Percentiles rank a stretch among this genome's conserved stretches.
Conservation (phyloP, 2,113 vertebrate species). For the Callopanchax toddi region DNA sequence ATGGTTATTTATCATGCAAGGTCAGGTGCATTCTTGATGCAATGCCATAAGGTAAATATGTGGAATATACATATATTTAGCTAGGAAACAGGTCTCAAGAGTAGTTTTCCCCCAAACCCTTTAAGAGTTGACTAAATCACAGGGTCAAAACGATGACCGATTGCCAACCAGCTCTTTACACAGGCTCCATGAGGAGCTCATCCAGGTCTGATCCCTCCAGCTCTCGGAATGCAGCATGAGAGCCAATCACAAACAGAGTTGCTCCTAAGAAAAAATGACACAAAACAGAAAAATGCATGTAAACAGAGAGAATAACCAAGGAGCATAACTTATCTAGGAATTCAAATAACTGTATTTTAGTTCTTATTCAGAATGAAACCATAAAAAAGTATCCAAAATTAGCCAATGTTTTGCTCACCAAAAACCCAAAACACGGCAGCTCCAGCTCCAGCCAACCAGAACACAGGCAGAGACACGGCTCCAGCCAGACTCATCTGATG, state of each 20-base stretch:
- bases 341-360: no score
- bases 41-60: slow-evolving; percentile 2
- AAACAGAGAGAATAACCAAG: background rate
- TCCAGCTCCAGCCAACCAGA: slow-evolving; percentile 92
- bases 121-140: slow-evolving; percentile 10
- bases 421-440: slow-evolving; percentile 92
- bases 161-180: slow-evolving; percentile 62
- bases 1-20: slow-evolving; percentile 27
- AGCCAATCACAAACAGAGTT: slow-evolving; percentile 88
- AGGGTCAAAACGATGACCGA: slow-evolving; percentile 39
- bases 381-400: background rate
- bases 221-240: slow-evolving; percentile 88
- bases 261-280: slow-evolving; percentile 78
- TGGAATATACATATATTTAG: slow-evolving; percentile 5
- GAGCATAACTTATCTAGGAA: no score
- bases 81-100: slow-evolving; percentile 10
- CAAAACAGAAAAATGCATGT: slow-evolving; percentile 13
- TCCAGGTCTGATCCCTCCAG: slow-evolving; percentile 82
- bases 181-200: slow-evolving; percentile 87
- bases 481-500: slow-evolving; percentile 89
- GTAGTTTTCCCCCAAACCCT: slow-evolving; percentile 4
- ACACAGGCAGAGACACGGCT: slow-evolving; percentile 87
- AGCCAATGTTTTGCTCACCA: slow-evolving; percentile 76
- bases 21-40: slow-evolving; percentile 31
- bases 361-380: background rate